Evolutionary conservation across 64 coral and sea anemone genomes (phyloP), one percentile per base, ranked within the genome.

Genomic region (Stichodactyla mertensii): DNA sequence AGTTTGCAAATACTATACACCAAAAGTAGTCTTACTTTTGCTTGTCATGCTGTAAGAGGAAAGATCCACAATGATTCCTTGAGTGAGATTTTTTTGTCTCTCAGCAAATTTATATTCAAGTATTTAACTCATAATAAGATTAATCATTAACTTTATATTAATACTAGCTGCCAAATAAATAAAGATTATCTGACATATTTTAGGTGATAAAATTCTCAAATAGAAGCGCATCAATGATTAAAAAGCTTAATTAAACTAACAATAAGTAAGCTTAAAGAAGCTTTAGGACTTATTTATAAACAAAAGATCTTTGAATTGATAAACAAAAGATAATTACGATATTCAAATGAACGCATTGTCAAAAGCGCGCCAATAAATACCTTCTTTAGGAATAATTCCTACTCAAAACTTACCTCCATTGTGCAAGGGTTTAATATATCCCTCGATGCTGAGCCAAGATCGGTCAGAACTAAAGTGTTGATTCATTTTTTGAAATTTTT

Each of bases 361-460:
- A 0, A 4, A 22, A 66, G 62, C 62, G 62, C 62, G 62, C 62
- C 62, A 66, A 66, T n/a, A 66, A 66, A 7, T 18, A 4, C 36
- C 36, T 6, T n/a, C 3, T 7, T 12, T 0, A 19, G 19, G 18
- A 61, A 61, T 61, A 13, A 15, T 61, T 15, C 14, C 19, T 20
- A 66, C 0, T n/a, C 6, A 51, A 51, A 15, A 27, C 51, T 16
- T 79, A 79, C 77, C 77, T 79, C 15, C 51, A 55, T 71, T 84
- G 18, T 90, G 15, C 55, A 90, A 31, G 60, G 82, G 66, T 78
- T 90, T 80, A 27, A 90, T 85, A 7, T 90, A 56, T 4, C 88
- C 88, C 55, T 90, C 82, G 12, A 90, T 16, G 54, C 82, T 71
- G 54, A 85, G 61, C 88, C 88, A 85, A 51, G 83, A 82, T 51